phyloP scores from a whole-genome alignment of 2,888 invertebrate genomes.

The Hydropsyche betteni region DNA sequence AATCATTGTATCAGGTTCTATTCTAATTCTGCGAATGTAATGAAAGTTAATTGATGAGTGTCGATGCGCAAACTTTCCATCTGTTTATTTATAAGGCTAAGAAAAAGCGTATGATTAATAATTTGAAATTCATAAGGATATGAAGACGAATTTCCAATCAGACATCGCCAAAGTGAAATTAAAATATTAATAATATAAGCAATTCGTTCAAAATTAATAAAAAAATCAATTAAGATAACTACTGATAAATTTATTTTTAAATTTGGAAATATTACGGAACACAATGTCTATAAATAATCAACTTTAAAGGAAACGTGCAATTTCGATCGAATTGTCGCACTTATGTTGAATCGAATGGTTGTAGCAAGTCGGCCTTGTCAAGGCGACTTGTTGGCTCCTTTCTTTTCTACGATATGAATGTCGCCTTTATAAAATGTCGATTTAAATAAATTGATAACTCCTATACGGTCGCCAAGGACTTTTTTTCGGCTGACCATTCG shows the following conservation, averaged over 20 bases:
- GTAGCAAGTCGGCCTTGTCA: slow-evolving; percentile 20
- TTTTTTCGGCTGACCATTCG: not conserved
- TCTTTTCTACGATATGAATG: slow-evolving; percentile 3
- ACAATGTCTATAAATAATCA: too few relatives aligned
- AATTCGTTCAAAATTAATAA: too few relatives aligned
- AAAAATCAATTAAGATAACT: too few relatives aligned
- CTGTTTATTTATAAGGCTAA: not conserved
- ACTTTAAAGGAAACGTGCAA: not conserved
- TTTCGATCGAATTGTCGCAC: not conserved
- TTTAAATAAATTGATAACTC: slow-evolving; percentile 29
- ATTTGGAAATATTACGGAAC: too few relatives aligned
- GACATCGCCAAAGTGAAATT: too few relatives aligned
- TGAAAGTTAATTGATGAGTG: slow-evolving; percentile 4
- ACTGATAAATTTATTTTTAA: too few relatives aligned
- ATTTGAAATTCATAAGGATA: too few relatives aligned
- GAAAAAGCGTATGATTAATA: too few relatives aligned
- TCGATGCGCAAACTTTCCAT: not conserved
- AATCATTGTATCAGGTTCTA: not conserved
- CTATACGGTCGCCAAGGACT: slow-evolving; percentile 18
- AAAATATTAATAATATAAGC: too few relatives aligned
- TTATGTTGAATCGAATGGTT: not conserved
- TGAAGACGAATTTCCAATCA: too few relatives aligned
- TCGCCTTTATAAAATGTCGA: slow-evolving; percentile 14
- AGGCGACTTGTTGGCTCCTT: slow-evolving; percentile 4
- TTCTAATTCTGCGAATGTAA: slow-evolving; percentile 12